These are phyloP conservation scores for Drosophila recens DNA, from an alignment of 2,888 invertebrate genomes.

Conservation along the genomic window DNA sequence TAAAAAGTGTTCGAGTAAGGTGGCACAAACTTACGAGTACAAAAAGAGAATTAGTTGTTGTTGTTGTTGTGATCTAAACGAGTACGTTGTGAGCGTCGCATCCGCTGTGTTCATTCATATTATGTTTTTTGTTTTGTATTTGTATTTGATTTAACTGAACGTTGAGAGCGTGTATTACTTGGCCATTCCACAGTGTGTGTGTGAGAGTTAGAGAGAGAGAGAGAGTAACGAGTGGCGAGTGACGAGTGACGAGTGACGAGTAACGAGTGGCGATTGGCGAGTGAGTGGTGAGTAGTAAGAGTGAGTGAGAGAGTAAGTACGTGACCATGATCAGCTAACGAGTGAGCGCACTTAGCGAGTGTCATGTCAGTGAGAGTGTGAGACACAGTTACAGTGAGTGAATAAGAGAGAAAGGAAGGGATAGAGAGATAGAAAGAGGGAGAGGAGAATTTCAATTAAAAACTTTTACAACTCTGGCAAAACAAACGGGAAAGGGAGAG, in stretches of 20 bases:
- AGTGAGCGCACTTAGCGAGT: slow-evolving; percentile 58
- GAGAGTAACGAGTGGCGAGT: slow-evolving; percentile 17
- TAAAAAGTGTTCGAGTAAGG: slow-evolving; percentile 45
- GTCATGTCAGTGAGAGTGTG: slow-evolving; percentile 38
- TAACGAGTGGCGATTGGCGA: slow-evolving; percentile 26
- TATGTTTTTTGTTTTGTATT: slow-evolving; percentile 19
- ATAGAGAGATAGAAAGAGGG: slow-evolving; percentile 3
- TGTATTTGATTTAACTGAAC: slow-evolving; percentile 31
- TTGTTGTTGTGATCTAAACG: slow-evolving; percentile 52
- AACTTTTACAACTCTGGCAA: slow-evolving; percentile 1
- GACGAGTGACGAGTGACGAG: slow-evolving; percentile 36
- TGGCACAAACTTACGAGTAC: slow-evolving; percentile 27
- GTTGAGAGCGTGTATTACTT: slow-evolving; percentile 41
- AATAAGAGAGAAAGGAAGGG: slow-evolving; percentile 8
- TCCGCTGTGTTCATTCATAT: slow-evolving; percentile 35
- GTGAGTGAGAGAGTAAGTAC: slow-evolving; percentile 41
- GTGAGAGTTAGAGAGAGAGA: slow-evolving; percentile 23
- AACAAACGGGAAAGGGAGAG: neutral
- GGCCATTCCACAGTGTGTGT: slow-evolving; percentile 57
- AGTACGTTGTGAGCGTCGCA: slow-evolving; percentile 40
- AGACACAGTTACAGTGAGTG: neutral
- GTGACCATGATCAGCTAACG: slow-evolving; percentile 60
- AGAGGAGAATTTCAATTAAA: slow-evolving; percentile 27
- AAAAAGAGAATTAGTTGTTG: slow-evolving; percentile 32
- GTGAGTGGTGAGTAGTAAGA: slow-evolving; percentile 18